phyloP scores from a whole-genome alignment of 2,797 vertebrate species.

The Neostethus bicornis region DNA sequence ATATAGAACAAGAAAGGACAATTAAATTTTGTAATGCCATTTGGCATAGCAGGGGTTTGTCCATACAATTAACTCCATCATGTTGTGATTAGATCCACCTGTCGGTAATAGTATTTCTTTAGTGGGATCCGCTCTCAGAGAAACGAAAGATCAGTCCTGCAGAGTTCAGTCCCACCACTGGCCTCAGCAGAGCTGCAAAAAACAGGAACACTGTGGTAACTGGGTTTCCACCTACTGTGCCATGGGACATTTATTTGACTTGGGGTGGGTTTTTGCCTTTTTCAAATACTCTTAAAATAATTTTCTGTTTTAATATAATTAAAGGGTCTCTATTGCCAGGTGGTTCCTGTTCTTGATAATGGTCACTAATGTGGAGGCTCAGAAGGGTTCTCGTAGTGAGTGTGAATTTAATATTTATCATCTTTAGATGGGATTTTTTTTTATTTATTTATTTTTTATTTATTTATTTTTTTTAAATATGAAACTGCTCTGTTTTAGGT shows the following conservation, averaged over 20 bases:
- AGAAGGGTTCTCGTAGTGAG: conserved; percentile 19
- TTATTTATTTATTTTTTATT: not conserved
- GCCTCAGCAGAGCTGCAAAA: conserved; percentile 4
- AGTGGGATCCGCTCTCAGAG: not conserved
- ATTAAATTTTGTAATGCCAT: not conserved
- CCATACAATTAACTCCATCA: conserved; percentile 35
- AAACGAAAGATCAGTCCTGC: not conserved
- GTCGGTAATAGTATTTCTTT: conserved; percentile 27
- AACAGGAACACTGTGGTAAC: not conserved
- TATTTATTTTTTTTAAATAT: not conserved
- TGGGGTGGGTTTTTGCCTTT: conserved; percentile 47
- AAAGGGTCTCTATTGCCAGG: conserved; percentile 44
- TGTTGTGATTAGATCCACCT: conserved; percentile 60
- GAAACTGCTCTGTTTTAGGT: conserved; percentile 28
- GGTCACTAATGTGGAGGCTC: conserved; percentile 28
- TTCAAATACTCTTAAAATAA: not conserved
- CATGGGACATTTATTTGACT: conserved; percentile 50
- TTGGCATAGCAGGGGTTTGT: not conserved
- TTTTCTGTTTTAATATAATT: not conserved
- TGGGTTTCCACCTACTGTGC: not conserved
- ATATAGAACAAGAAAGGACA: not conserved
- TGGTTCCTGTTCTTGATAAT: conserved; percentile 51
- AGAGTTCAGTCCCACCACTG: not conserved
- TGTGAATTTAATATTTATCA: no score
- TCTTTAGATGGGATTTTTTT: conserved; percentile 43